Conservation (phyloP, 2,888 invertebrate species). For the Tenthredo notha region DNA sequence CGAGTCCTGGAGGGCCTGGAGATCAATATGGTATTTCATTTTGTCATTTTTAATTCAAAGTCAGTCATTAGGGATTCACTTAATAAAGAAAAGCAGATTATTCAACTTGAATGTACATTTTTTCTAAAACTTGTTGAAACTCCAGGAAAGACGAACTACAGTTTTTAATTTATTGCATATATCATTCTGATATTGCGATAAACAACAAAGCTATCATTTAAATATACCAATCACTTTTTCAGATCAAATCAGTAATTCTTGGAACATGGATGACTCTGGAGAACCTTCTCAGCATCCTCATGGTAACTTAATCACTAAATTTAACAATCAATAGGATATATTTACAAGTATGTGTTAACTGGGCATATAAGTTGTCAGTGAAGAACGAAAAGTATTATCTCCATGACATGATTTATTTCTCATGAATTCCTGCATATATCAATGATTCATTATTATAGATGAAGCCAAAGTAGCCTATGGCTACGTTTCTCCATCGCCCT, state of each 20-base stretch:
- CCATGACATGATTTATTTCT: too few relatives aligned
- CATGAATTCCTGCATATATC: background rate
- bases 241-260: slow-evolving; percentile 78
- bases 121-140: background rate
- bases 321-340: background rate
- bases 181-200: background rate
- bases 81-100: too few relatives aligned
- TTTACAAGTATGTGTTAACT: background rate
- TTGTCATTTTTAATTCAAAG: slow-evolving; percentile 2
- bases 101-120: background rate
- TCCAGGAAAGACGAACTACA: background rate
- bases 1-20: slow-evolving; percentile 82
- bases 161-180: background rate
- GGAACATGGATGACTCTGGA: slow-evolving; percentile 78
- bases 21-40: slow-evolving; percentile 81
- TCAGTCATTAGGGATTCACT: background rate
- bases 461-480: slow-evolving; percentile 84
- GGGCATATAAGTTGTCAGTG: background rate
- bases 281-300: slow-evolving; percentile 77
- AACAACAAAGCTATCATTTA: background rate
- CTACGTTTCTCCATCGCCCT: slow-evolving; percentile 84
- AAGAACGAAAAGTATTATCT: background rate
- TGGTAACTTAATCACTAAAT: slow-evolving; percentile 66
- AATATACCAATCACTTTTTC: slow-evolving; percentile 55
- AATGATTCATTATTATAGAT: slow-evolving; percentile 72